phyloP scores from a whole-genome alignment of 2,888 invertebrate genomes.

The Blastobasis adustella region DNA sequence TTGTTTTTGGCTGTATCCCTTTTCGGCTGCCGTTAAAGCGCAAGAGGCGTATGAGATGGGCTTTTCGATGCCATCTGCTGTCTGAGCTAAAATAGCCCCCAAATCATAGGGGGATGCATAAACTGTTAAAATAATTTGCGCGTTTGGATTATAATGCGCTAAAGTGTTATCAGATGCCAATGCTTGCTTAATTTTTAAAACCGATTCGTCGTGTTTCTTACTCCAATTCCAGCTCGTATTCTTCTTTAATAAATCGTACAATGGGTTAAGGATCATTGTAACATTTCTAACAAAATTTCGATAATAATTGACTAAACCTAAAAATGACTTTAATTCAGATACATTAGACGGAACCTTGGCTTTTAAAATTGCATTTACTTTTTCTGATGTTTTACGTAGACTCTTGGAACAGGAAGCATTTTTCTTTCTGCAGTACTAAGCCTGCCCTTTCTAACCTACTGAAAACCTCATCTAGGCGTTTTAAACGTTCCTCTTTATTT shows the following conservation, averaged over 20 bases:
- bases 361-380: background rate
- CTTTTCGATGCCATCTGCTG: no score
- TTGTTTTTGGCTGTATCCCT: no score
- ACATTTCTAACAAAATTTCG: background rate
- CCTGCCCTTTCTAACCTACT: slow-evolving; percentile 13
- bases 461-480: slow-evolving; percentile 9
- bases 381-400: background rate
- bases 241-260: background rate
- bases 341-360: background rate
- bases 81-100: no score
- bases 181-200: no score
- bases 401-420: background rate
- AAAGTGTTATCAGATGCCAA: no score
- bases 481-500: background rate
- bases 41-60: no score
- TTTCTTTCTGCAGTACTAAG: slow-evolving; percentile 1
- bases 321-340: background rate
- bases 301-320: background rate
- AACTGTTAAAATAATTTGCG: no score
- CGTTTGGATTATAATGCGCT: no score
- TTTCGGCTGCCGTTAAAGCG: no score
- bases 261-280: background rate
- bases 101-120: no score
- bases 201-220: no score
- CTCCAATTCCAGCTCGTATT: background rate